Percentiles rank a stretch among this genome's conserved stretches.
phyloP scores from a whole-genome alignment of 2,113 vertebrate species.

The Oceanites oceanicus region DNA sequence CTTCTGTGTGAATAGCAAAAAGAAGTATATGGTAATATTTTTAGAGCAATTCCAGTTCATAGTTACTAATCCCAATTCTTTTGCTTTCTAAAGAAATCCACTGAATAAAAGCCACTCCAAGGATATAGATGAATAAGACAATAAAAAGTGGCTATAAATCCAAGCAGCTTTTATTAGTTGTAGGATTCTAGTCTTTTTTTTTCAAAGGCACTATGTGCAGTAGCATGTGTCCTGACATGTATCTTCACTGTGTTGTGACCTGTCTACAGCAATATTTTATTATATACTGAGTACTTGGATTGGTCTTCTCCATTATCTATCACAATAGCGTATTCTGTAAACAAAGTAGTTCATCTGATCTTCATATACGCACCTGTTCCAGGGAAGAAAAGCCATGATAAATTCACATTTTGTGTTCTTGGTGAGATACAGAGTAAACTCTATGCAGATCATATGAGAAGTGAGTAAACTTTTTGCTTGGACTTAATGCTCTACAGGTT shows the following conservation, averaged over 20 bases:
- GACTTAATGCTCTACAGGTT: background rate
- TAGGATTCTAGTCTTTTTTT: background rate
- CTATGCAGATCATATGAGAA: background rate
- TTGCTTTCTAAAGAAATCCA: background rate
- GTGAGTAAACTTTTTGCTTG: background rate
- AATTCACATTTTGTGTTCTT: background rate
- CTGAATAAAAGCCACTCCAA: background rate
- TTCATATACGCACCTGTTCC: background rate
- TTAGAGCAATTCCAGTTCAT: background rate
- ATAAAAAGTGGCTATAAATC: background rate
- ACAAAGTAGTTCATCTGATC: background rate
- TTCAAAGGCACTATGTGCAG: background rate
- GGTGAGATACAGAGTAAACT: background rate
- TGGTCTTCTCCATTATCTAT: background rate
- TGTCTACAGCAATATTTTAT: background rate
- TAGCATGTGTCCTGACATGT: background rate
- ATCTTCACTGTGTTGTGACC: background rate
- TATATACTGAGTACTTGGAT: background rate
- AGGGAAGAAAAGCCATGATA: background rate
- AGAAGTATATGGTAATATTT: background rate
- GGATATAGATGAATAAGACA: background rate
- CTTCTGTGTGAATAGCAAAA: background rate
- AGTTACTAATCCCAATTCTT: background rate
- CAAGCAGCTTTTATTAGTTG: background rate
- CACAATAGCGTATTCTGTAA: background rate